A percentile compares a stretch with the other conserved stretches of the same genome.
Evolutionary conservation across 1,140 invertebrate species (phyloP).

Genomic region (Spodoptera litura): DNA sequence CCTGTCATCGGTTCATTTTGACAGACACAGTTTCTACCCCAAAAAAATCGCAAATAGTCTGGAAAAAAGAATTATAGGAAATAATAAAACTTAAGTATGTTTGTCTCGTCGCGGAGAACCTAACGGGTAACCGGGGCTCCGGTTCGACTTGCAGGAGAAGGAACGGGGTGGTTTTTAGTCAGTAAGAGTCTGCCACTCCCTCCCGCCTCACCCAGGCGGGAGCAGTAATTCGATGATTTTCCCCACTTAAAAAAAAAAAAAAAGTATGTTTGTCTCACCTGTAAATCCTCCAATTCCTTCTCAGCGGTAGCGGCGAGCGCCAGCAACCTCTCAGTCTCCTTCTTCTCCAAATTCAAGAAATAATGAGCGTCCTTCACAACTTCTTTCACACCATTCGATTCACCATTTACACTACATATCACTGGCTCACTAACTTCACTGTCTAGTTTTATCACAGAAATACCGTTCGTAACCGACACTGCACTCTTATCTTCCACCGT

Average conservation of each 20-base stretch:
- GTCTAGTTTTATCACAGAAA: conserved; percentile 82
- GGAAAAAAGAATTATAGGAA: background rate
- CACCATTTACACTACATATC: conserved; percentile 63
- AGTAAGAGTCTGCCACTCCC: too few species aligned
- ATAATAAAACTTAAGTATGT: background rate
- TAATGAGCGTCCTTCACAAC: conserved; percentile 89
- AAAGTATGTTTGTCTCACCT: conserved; percentile 63
- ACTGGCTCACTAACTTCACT: conserved; percentile 59
- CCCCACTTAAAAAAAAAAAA: too few species aligned
- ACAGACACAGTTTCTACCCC: too few species aligned
- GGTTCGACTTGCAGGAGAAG: too few species aligned
- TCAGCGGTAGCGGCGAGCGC: conserved; percentile 89
- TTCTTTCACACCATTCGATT: conserved; percentile 62
- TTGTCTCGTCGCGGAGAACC: too few species aligned
- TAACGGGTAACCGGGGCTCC: too few species aligned
- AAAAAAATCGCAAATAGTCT: background rate
- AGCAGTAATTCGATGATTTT: too few species aligned
- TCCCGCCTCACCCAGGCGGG: too few species aligned
- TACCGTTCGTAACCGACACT: conserved; percentile 71
- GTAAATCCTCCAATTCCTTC: conserved; percentile 87
- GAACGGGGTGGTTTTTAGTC: too few species aligned
- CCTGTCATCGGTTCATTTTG: too few species aligned
- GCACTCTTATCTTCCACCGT: conserved; percentile 57
- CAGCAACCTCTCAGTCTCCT: conserved; percentile 90
- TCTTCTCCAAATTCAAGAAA: conserved; percentile 91